Conservation (phyloP, 1,140 invertebrate species). For the Saccostrea cuccullata region DNA sequence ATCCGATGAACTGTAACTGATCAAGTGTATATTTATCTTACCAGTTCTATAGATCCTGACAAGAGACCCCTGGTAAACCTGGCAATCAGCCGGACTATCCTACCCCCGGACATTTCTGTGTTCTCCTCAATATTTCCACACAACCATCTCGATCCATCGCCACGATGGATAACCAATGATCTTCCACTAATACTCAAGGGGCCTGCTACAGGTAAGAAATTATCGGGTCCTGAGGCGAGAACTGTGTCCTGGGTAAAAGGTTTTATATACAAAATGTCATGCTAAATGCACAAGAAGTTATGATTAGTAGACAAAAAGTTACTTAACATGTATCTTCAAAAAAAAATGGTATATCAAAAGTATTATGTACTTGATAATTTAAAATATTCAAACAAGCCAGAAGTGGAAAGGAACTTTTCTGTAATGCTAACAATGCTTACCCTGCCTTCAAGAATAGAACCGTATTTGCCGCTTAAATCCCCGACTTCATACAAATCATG, state of each 20-base stretch:
- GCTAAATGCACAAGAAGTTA: too few species aligned
- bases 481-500: slow-evolving; percentile 84
- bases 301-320: too few species aligned
- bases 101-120: slow-evolving; percentile 36
- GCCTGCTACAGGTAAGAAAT: slow-evolving; percentile 91
- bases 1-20: background rate
- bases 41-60: slow-evolving; percentile 93
- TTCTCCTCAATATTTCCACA: slow-evolving; percentile 79
- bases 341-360: too few species aligned
- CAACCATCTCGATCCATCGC: slow-evolving; percentile 75
- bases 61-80: slow-evolving; percentile 83
- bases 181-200: slow-evolving; percentile 88
- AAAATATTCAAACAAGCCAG: too few species aligned
- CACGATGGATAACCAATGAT: slow-evolving; percentile 87
- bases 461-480: slow-evolving; percentile 94
- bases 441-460: slow-evolving; percentile 77
- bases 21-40: slow-evolving; percentile 72
- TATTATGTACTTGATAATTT: too few species aligned
- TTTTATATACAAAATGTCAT: background rate
- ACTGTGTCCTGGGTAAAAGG: background rate
- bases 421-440: slow-evolving; percentile 58
- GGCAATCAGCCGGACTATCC: slow-evolving; percentile 46
- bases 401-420: background rate
- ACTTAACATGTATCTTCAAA: too few species aligned
- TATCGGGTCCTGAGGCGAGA: slow-evolving; percentile 80